Evolutionary conservation across 2,888 invertebrate species (phyloP), one percentile per base, ranked within the genome.

Genomic region (Philhelius pedissequus): DNA sequence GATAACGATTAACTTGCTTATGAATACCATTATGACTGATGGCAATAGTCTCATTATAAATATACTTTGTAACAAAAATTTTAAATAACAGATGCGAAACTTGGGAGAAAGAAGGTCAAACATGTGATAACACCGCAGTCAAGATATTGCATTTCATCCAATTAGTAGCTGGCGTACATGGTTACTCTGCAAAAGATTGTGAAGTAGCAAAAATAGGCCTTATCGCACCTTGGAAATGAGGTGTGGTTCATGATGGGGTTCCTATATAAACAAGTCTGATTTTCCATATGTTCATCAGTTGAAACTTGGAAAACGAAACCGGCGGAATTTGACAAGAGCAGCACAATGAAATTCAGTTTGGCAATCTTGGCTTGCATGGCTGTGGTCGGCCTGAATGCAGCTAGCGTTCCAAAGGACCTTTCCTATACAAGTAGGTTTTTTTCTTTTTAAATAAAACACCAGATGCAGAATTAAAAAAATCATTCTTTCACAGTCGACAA

Each of bases 341-440:
- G 90, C 2, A 43, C 5, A 8, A 43, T 90, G 90, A 90, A 90
- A 87, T 71, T 90, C 86, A 88, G 89, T 32, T 71, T 90, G 32
- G 89, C 87, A 75, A 86, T 90, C 66, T 76, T 90, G 73, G 90
- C 89, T 87, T 88, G 90, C 22, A 87, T 90, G 86, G 89, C 88
- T 76, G 78, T 90, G 64, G 89, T 88, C 81, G 87, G 89, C 45
- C 88, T 89, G 11, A 80, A 80, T 3, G 89, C 89, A 66, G 87
- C 87, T 86, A 64, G 38, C 50, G 77, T 87, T 70, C 87, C 87
- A 52, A 87, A 54, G 69, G 32, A 78, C 38, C 5, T 1, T 4
- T 25, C 43, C 0, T 25, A n/a, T 43, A 6, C n/a, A 3, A 58
- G 79, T 84, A 71, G 79, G 79, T 78, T n/a, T n/a, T 38, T 11